Conservation (phyloP, 2,888 invertebrate species). For the Caenorhabditis drosophilae region DNA sequence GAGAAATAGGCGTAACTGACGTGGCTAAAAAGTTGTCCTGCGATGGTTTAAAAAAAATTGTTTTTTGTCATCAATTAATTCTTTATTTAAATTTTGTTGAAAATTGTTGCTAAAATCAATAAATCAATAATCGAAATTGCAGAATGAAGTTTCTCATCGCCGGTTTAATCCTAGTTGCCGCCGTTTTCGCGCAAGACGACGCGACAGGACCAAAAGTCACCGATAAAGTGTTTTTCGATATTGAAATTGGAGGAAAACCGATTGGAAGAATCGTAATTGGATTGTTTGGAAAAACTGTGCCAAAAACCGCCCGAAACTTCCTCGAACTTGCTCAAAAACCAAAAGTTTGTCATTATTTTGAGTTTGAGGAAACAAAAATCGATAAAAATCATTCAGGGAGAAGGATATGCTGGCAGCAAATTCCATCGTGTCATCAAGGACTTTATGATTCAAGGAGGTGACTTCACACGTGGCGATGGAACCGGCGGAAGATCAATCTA, state of each 20-base stretch:
- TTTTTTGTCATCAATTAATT: background rate
- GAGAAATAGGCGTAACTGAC: too few species aligned
- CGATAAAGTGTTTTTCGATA: slow-evolving; percentile 77
- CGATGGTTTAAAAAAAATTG: too few species aligned
- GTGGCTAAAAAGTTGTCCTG: too few species aligned
- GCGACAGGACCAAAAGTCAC: slow-evolving; percentile 69
- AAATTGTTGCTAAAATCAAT: slow-evolving; percentile 1
- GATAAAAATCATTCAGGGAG: slow-evolving; percentile 27
- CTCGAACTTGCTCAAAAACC: slow-evolving; percentile 77
- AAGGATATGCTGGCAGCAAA: slow-evolving; percentile 78
- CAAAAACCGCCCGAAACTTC: slow-evolving; percentile 87
- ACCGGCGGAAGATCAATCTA: slow-evolving; percentile 67
- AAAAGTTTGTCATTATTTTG: slow-evolving; percentile 41
- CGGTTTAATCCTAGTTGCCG: background rate
- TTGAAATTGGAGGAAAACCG: slow-evolving; percentile 78
- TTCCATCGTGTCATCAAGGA: slow-evolving; percentile 86
- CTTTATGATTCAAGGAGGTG: slow-evolving; percentile 84
- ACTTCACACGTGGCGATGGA: slow-evolving; percentile 69
- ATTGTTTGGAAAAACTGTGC: slow-evolving; percentile 85
- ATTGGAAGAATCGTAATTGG: slow-evolving; percentile 84
- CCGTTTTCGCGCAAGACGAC: slow-evolving; percentile 20
- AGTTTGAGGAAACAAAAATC: background rate
- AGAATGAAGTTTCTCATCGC: slow-evolving; percentile 5
- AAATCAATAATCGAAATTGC: too few species aligned
- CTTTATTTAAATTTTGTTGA: background rate